phyloP scores from a whole-genome alignment of 1,140 invertebrate genomes.

The Aricia agestis region DNA sequence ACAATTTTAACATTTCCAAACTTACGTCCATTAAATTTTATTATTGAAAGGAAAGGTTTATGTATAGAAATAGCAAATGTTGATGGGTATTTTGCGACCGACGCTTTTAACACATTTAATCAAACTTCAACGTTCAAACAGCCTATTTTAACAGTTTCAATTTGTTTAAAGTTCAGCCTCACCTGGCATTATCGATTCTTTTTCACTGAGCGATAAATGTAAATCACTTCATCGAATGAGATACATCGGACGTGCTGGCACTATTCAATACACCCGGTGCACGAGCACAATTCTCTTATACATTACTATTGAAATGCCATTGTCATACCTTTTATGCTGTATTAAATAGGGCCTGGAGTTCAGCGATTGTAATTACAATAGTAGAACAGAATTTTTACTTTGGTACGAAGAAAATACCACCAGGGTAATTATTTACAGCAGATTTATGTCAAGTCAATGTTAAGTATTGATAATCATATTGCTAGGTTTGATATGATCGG shows the following conservation, averaged over 20 bases:
- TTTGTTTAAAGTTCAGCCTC: not conserved
- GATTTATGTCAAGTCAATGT: too few relatives aligned
- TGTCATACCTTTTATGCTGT: conserved; percentile 14
- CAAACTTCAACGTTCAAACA: too few relatives aligned
- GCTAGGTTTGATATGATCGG: too few relatives aligned
- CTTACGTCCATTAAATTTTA: too few relatives aligned
- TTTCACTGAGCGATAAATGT: conserved; percentile 42
- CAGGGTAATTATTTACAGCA: too few relatives aligned
- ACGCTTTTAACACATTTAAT: too few relatives aligned
- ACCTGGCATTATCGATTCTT: conserved; percentile 29
- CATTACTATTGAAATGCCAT: conserved; percentile 44
- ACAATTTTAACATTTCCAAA: too few relatives aligned
- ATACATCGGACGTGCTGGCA: conserved; percentile 40
- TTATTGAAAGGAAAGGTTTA: too few relatives aligned
- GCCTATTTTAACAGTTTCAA: not conserved
- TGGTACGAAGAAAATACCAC: not conserved
- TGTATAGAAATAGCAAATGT: too few relatives aligned
- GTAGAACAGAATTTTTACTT: not conserved
- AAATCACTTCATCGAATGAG: conserved; percentile 51
- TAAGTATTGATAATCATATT: too few relatives aligned
- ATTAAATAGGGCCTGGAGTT: not conserved
- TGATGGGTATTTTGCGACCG: too few relatives aligned
- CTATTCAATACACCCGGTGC: conserved; percentile 49
- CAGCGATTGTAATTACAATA: not conserved
- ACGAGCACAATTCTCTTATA: conserved; percentile 46